phyloP scores from a whole-genome alignment of 2,797 vertebrate genomes.

The Brachyalestes nurse region DNA sequence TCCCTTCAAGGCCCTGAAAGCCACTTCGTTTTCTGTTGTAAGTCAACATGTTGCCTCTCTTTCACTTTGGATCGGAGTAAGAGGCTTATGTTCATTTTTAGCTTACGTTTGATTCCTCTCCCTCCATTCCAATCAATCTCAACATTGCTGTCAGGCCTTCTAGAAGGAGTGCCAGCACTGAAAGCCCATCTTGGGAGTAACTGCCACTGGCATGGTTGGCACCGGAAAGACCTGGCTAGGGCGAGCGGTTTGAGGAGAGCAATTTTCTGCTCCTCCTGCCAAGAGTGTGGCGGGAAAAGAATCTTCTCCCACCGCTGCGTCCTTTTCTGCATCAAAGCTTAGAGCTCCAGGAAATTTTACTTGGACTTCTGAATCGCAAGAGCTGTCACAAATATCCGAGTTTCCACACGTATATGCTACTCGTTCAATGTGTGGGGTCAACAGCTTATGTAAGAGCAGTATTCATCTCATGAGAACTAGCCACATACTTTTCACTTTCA shows the following conservation, averaged over 20 bases:
- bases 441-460: conserved; percentile 37
- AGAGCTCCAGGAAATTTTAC: conserved; percentile 52
- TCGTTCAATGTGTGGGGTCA: conserved; percentile 28
- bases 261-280: conserved; percentile 42
- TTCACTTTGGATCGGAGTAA: neutral
- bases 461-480: conserved; percentile 33
- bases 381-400: conserved; percentile 52
- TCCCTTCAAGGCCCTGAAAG: neutral
- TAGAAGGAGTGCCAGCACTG: neutral
- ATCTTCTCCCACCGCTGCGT: conserved; percentile 35
- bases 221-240: conserved; percentile 36
- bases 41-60: conserved; percentile 3
- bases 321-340: conserved; percentile 45
- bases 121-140: neutral
- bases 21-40: neutral
- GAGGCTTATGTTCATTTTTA: neutral
- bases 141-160: conserved; percentile 3
- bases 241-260: conserved; percentile 34
- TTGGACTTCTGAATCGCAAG: conserved; percentile 45
- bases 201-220: conserved; percentile 38
- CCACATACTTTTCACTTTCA: conserved; percentile 22
- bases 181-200: conserved; percentile 27
- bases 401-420: conserved; percentile 53
- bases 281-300: conserved; percentile 53
- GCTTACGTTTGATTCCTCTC: neutral